Evolutionary conservation across 37 sponge, comb jelly and placozoan genomes (phyloP).

Genomic region (Diacarnus erythraeanus): DNA sequence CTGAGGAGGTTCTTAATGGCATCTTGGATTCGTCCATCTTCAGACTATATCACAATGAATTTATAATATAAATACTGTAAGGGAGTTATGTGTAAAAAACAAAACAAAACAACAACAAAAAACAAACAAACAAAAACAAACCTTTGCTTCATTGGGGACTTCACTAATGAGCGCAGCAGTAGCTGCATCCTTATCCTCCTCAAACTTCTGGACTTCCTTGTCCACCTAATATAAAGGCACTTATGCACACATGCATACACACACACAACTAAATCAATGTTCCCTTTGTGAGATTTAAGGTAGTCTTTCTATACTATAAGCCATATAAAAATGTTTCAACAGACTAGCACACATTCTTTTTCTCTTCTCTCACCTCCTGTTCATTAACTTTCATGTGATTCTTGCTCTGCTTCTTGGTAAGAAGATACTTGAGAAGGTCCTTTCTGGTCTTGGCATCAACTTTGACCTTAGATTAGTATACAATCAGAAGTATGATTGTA

Average conservation of each 20-base stretch:
- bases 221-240: slow-evolving; percentile 36
- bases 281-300: too few relatives aligned
- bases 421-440: slow-evolving; percentile 71
- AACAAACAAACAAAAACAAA: not conserved
- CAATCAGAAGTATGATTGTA: too few relatives aligned
- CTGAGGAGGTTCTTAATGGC: slow-evolving; percentile 61
- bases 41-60: slow-evolving; percentile 44
- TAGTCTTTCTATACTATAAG: too few relatives aligned
- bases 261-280: too few relatives aligned
- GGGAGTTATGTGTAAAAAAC: not conserved
- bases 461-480: slow-evolving; percentile 61
- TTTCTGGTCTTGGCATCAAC: slow-evolving; percentile 86
- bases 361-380: slow-evolving; percentile 26
- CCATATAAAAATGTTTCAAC: too few relatives aligned
- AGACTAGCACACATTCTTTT: too few relatives aligned
- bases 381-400: slow-evolving; percentile 31
- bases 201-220: slow-evolving; percentile 42
- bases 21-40: slow-evolving; percentile 46
- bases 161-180: slow-evolving; percentile 50
- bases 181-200: slow-evolving; percentile 20
- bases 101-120: not conserved
- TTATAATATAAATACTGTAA: not conserved
- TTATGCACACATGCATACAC: too few relatives aligned
- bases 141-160: slow-evolving; percentile 57
- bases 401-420: slow-evolving; percentile 56